Conservation (phyloP, 2,888 invertebrate genomes). For the Euzophera pinguis region DNA sequence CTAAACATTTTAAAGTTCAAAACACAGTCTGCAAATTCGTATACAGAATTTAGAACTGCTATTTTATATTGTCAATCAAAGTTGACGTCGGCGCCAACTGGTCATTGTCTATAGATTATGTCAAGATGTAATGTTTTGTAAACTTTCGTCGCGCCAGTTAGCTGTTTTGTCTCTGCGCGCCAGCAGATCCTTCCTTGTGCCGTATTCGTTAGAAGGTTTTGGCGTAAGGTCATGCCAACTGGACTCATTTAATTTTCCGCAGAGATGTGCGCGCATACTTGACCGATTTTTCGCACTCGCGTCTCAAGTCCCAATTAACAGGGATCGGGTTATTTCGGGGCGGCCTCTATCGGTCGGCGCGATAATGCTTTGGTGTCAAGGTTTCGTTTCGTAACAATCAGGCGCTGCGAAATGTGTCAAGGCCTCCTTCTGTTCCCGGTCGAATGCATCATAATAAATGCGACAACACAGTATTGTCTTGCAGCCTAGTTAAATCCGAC, state of each 20-base stretch:
- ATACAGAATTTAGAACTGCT: slow-evolving; percentile 1
- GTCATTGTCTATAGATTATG: slow-evolving; percentile 57
- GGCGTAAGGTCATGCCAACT: slow-evolving; percentile 43
- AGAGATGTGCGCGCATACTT: slow-evolving; percentile 51
- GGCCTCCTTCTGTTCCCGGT: slow-evolving; percentile 56
- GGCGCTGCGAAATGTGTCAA: slow-evolving; percentile 56
- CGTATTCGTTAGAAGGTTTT: slow-evolving; percentile 33
- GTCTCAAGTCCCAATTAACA: slow-evolving; percentile 56
- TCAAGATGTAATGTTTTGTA: slow-evolving; percentile 57
- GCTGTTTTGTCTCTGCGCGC: slow-evolving; percentile 49
- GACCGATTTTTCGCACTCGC: slow-evolving; percentile 66
- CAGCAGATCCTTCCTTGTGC: slow-evolving; percentile 26
- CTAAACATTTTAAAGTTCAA: slow-evolving; percentile 12
- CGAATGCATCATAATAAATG: slow-evolving; percentile 22
- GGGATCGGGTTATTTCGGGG: slow-evolving; percentile 60
- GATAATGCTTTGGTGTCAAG: slow-evolving; percentile 77
- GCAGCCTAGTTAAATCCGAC: slow-evolving; percentile 46
- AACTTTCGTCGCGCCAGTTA: slow-evolving; percentile 41
- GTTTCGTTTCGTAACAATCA: slow-evolving; percentile 62
- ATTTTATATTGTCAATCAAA: slow-evolving; percentile 18
- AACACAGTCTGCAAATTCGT: background rate
- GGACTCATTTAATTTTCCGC: slow-evolving; percentile 48
- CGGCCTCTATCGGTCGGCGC: slow-evolving; percentile 67
- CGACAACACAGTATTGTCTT: slow-evolving; percentile 27
- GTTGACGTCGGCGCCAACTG: slow-evolving; percentile 48